phyloP scores from a whole-genome alignment of 1,140 invertebrate species.

The Pseudomyrmex cubaensis region DNA sequence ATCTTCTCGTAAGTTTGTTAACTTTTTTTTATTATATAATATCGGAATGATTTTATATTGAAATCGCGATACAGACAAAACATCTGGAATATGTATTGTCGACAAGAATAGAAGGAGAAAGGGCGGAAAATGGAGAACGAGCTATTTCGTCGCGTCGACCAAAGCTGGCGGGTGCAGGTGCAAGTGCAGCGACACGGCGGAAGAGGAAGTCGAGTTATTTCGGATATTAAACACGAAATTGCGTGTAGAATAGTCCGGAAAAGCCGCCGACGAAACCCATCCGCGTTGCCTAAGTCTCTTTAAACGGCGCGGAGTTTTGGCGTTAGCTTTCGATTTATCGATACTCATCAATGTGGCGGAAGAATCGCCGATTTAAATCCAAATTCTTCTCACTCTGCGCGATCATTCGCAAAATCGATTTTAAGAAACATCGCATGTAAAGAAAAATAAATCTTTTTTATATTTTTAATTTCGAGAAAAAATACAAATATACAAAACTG shows the following conservation, averaged over 20 bases:
- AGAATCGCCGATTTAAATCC: constrained; percentile 40
- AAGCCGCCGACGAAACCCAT: constrained; percentile 73
- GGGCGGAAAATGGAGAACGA: constrained; percentile 35
- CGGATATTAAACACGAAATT: constrained; percentile 83
- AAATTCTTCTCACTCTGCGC: constrained; percentile 34
- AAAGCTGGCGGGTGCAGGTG: constrained; percentile 31
- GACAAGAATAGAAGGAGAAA: constrained; percentile 47
- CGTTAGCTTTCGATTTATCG: constrained; percentile 61
- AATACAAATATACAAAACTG: no score
- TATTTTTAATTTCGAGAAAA: no score
- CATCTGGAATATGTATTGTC: neutral
- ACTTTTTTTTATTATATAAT: neutral
- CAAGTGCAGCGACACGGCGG: constrained; percentile 56
- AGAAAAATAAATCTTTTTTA: neutral
- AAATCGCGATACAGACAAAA: neutral
- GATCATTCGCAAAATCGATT: constrained; percentile 28
- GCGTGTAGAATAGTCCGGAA: constrained; percentile 79
- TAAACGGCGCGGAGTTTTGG: constrained; percentile 46
- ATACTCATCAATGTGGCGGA: constrained; percentile 44
- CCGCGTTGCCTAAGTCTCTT: constrained; percentile 50
- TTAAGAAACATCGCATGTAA: neutral
- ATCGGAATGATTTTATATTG: no score
- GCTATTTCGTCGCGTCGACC: constrained; percentile 48
- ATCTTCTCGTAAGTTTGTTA: neutral
- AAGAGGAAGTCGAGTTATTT: constrained; percentile 82